Evolutionary conservation across 2,113 vertebrate genomes (phyloP), one percentile per base, ranked within the genome.

Genomic region (Smithornis capensis): DNA sequence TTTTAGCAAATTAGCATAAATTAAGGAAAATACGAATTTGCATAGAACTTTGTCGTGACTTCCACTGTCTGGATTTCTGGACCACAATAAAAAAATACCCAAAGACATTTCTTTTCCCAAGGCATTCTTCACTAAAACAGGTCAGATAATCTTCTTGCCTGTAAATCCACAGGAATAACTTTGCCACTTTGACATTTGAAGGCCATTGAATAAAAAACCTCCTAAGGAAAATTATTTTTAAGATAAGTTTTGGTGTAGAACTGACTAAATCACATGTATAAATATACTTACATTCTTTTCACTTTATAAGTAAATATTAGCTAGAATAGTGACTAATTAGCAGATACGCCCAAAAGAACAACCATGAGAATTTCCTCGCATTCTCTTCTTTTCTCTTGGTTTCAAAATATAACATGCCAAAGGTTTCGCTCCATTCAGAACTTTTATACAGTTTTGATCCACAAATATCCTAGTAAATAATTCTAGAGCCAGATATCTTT

Each of bases 271-370:
- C 56, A 53, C 28, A 68, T 70, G 24, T 50, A 69, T 87, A 81
- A 83, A 81, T 86, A 75, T 8, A 49, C 33, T 78, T 67, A 35
- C 7, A 38, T 86, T 94, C 67, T 71, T 84, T 95, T 91, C 45
- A 70, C 12, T 89, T 92, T 79, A 47, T 55, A 33, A 96, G 59
- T 52, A 96, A 96, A 95, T 94, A 96, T 94, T 96, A 90, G 87
- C 89, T 90, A 89, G 64, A 92, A 90, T 90, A 91, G 52, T 90
- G 87, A 92, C 73, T 92, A 83, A 70, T 62, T 83, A 91, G 27
- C 2, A 22, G 77, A 33, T 94, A 94, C 76, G 1, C 92, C 87
- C 90, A 69, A 67, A 96, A 94, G 78, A 94, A 88, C 37, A 94
- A 92, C 65, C 40, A 59, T 45, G 62, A 89, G 65, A 91, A 19